Evolutionary conservation across 2,113 vertebrate species (phyloP), one percentile per base, ranked within the genome.

Genomic region (Festucalex cinctus): DNA sequence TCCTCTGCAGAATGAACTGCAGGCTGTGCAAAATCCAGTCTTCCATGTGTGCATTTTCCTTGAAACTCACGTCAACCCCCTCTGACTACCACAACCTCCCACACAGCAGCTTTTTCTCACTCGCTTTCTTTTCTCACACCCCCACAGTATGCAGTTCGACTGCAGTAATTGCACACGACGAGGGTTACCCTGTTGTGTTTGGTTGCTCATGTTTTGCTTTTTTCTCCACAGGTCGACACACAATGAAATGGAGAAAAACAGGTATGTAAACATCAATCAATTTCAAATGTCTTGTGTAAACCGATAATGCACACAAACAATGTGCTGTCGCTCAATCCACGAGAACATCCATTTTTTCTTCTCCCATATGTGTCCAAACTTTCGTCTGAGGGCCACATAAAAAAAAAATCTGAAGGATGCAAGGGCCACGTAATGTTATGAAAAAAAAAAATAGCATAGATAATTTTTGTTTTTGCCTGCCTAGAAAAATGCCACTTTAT

Each of bases 161-260:
- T 65, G 73, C 74, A 63, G 16, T 36, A 57, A 63, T 62, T 66
- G 46, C 69, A 22, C 59, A 63, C 32, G 26, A 28, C 54, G 61
- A 37, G 53, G 64, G 57, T 58, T 26, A 9, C 13, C 5, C 19
- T 36, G 32, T 24, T 65, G 56, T 71, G 60, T 66, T 60, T 71
- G n/a, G 20, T 70, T 61, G 70, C 75, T 84, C 49, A 81, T 72
- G 49, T 76, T 51, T 67, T 74, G 63, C 80, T 44, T 88, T 70
- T 16, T 88, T 43, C n/a, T 85, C 77, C 89, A 54, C 92, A 98
- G 96, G 91, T 98, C 96, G 32, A 95, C 94, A 7, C 96, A 98
- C 88, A 98, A 98, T 44, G 97, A 98, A 90, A 97, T 98, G 97
- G 97, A 98, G 76, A 98, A 98, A 84, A 98, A 98, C 92, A 94